Evolutionary conservation across 2,113 vertebrate species (phyloP).

Genomic region (Tachycineta bicolor): DNA sequence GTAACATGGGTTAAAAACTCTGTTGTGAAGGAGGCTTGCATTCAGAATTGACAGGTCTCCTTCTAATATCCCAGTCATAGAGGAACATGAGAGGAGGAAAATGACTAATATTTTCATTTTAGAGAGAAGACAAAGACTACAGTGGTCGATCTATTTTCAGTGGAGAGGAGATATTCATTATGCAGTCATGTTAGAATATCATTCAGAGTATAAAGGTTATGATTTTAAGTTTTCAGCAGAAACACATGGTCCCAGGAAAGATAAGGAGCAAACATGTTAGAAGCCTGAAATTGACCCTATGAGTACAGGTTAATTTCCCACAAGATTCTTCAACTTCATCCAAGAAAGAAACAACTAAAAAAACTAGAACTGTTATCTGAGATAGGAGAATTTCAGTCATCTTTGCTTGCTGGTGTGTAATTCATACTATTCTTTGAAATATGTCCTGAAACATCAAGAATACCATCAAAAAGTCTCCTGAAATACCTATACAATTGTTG

Average conservation of each 20-base stretch:
- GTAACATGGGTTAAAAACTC: neutral
- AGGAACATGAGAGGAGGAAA: neutral
- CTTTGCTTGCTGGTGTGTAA: neutral
- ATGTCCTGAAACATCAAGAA: neutral
- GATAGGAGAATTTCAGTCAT: neutral
- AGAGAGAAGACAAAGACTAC: neutral
- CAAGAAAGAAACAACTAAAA: neutral
- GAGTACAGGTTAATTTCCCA: neutral
- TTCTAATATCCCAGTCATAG: neutral
- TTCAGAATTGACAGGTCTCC: neutral
- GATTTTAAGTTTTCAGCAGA: neutral
- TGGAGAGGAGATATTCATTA: neutral
- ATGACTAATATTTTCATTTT: neutral
- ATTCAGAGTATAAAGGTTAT: neutral
- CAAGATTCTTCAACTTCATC: neutral
- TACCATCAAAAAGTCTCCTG: neutral
- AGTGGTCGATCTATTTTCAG: neutral
- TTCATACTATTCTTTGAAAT: neutral
- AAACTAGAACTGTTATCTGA: neutral
- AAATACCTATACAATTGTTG: neutral
- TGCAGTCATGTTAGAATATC: neutral
- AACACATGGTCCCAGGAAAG: neutral
- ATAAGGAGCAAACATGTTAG: neutral
- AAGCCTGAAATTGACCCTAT: neutral
- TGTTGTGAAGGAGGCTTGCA: neutral